A percentile compares a stretch with the other conserved stretches of the same genome.
phyloP scores from a whole-genome alignment of 2,113 vertebrate species.

The Ginglymostoma cirratum region DNA sequence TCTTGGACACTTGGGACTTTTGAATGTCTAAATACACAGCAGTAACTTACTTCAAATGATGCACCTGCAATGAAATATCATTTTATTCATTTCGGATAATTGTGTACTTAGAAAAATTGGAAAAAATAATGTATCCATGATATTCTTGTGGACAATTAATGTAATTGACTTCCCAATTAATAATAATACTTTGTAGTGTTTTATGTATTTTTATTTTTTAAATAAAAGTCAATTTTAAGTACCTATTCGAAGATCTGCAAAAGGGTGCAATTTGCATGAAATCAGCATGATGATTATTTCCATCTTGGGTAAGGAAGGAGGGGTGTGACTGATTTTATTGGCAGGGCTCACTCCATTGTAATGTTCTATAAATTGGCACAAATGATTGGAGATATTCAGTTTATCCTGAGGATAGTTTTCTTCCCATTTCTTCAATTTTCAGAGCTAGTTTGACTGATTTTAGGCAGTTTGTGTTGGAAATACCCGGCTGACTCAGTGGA shows the following conservation, averaged over 20 bases:
- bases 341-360: neutral
- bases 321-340: neutral
- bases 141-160: neutral
- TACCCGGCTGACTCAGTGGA: neutral
- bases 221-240: neutral
- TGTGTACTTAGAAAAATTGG: neutral
- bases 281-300: neutral
- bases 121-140: neutral
- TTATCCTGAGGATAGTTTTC: neutral
- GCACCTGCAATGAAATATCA: neutral
- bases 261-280: neutral
- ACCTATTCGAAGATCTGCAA: neutral
- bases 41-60: neutral
- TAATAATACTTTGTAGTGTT: neutral
- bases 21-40: neutral
- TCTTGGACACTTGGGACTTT: neutral
- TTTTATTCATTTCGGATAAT: neutral
- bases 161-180: neutral
- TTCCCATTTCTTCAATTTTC: neutral
- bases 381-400: neutral
- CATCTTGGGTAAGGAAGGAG: neutral
- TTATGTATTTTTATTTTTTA: neutral
- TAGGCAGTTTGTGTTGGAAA: too few species aligned
- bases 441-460: neutral
- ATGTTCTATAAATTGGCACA: neutral